A percentile compares a stretch with the other conserved stretches of the same genome.
These are phyloP conservation scores for Ptychadena robeensis DNA, from an alignment of 2,797 vertebrate species.

Conservation along the genomic window DNA sequence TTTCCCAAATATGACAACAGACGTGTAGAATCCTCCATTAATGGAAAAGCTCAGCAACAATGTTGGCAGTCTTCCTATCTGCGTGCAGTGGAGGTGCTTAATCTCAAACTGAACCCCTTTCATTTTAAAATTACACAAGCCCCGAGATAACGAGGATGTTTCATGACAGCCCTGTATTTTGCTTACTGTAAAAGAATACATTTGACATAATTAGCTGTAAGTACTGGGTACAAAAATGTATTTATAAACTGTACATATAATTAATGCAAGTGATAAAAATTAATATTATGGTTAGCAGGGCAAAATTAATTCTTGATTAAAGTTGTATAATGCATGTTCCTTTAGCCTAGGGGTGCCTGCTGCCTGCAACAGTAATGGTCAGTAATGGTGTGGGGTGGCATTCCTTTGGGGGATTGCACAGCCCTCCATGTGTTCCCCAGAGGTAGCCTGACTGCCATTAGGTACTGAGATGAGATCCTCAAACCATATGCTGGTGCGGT, in stretches of 20 bases:
- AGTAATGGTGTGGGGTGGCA: too few relatives aligned
- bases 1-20: not conserved
- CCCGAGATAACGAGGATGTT: not conserved
- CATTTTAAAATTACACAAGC: slow-evolving; percentile 43
- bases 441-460: too few relatives aligned
- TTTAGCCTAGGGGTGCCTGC: too few relatives aligned
- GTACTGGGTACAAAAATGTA: slow-evolving; percentile 24
- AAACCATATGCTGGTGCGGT: too few relatives aligned
- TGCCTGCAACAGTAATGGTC: too few relatives aligned
- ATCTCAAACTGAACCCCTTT: slow-evolving; percentile 34
- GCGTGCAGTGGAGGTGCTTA: slow-evolving; percentile 17
- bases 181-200: slow-evolving; percentile 11
- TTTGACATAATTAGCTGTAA: slow-evolving; percentile 50
- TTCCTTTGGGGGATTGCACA: too few relatives aligned
- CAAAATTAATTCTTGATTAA: not conserved
- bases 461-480: too few relatives aligned
- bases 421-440: too few relatives aligned
- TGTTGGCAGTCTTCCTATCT: slow-evolving; percentile 17
- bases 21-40: not conserved
- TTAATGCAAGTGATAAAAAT: slow-evolving; percentile 14
- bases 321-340: too few relatives aligned
- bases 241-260: not conserved
- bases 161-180: slow-evolving; percentile 35
- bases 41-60: not conserved
- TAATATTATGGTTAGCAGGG: slow-evolving; percentile 4